Evolutionary conservation across 35 echinoderm and acorn worm genomes (phyloP).

Genomic region (Nesometra sesokonis): DNA sequence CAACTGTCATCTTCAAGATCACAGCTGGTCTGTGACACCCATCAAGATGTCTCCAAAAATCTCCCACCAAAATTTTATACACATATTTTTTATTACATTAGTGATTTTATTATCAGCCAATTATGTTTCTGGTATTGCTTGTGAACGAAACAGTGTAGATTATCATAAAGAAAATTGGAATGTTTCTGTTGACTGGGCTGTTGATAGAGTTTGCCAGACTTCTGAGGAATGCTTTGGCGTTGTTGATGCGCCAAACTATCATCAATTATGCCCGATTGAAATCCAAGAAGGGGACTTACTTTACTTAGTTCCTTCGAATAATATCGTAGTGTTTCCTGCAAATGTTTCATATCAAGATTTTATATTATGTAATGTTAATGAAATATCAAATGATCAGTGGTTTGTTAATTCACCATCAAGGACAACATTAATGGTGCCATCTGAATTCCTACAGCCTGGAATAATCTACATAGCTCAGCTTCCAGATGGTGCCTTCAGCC

Average conservation of each 20-base stretch:
- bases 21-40: neutral
- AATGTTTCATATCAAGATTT: conserved; percentile 26
- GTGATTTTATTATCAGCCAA: neutral
- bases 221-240: neutral
- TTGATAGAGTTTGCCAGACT: conserved; percentile 4
- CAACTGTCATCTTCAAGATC: neutral
- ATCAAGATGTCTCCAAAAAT: neutral
- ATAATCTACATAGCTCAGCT: conserved; percentile 17
- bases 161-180: neutral
- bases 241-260: neutral
- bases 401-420: neutral
- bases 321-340: conserved; percentile 9
- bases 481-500: conserved; percentile 4
- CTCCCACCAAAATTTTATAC: neutral
- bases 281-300: conserved; percentile 22
- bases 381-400: neutral
- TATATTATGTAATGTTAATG: neutral
- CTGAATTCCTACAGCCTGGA: conserved; percentile 20
- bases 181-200: neutral
- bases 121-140: neutral
- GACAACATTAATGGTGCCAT: neutral
- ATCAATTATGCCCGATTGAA: conserved; percentile 37
- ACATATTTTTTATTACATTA: neutral
- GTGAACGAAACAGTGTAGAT: neutral
- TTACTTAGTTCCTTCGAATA: conserved; percentile 12